These are phyloP conservation scores for Scaptomyza flava DNA, from an alignment of 2,888 invertebrate genomes.

Conservation along the genomic window DNA sequence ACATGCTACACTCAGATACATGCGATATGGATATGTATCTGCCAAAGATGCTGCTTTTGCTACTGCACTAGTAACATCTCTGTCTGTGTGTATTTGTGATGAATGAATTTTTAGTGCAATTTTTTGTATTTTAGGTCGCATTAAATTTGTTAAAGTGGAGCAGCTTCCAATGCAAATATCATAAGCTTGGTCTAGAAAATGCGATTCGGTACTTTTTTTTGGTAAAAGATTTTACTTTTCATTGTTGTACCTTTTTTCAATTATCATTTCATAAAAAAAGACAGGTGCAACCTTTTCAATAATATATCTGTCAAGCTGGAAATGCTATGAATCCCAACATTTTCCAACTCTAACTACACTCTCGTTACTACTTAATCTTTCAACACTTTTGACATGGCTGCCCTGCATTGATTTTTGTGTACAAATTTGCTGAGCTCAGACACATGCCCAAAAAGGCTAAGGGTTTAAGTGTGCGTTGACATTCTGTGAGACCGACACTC, in stretches of 20 bases:
- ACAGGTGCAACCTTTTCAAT: constrained; percentile 4
- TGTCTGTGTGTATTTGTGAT: constrained; percentile 18
- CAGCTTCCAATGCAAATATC: constrained; percentile 1
- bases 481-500: constrained; percentile 25
- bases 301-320: constrained; percentile 5
- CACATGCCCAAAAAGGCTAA: constrained; percentile 35
- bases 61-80: constrained; percentile 31
- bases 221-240: background rate
- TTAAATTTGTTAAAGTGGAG: constrained; percentile 27
- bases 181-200: background rate
- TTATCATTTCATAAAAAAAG: background rate
- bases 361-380: constrained; percentile 17
- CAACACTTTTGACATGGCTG: constrained; percentile 16
- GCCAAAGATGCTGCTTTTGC: constrained; percentile 53
- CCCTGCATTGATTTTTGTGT: constrained; percentile 18
- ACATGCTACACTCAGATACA: constrained; percentile 54
- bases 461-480: constrained; percentile 37
- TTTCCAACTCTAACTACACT: background rate
- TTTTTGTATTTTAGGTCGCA: constrained; percentile 41
- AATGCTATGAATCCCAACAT: background rate
- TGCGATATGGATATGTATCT: constrained; percentile 62
- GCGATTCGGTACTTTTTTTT: background rate
- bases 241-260: too few species aligned
- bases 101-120: constrained; percentile 35
- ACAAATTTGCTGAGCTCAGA: constrained; percentile 49